Base-by-base conservation (phyloP, 1,140 invertebrate genomes). In the Parapsyche elsis region DNA sequence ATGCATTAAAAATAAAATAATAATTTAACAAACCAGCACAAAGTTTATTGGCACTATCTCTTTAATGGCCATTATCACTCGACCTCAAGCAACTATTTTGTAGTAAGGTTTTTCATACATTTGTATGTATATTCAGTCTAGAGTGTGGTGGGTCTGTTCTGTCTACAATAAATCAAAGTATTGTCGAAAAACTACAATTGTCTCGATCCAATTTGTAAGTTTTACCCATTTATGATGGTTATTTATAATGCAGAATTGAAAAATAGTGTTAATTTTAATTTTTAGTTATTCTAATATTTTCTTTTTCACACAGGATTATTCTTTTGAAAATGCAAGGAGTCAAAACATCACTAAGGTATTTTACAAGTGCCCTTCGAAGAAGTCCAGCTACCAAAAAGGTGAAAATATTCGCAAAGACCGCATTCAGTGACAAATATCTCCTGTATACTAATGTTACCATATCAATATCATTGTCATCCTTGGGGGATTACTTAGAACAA, bases 391-490 rank as follows among this genome's bases (percentile, higher is more conserved):
- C 76, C n/a, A 45, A 75, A 16, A 80, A 81, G 19, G 23, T 82
- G 1, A 80, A 78, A 76, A n/a, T 46, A 26, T 81, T 85, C 82
- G 84, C 86, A 46, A 83, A 84, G 0, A 85, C 26, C 5, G 90
- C 90, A 26, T 94, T 95, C 85, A 94, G 92, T 84, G 88, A 90
- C 30, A 95, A 93, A 87, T 94, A 95, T 89, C 89, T 98, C 67
- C 88, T 98, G 9, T 90, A 94, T 76, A 97, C 96, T 67, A 98
- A 98, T 90, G 91, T 96, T n/a, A 90, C 91, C 4, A 94, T 98
- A 86, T 97, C 95, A 2, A 85, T 94, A 78, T 88, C 88, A 1
- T 89, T 97, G 26, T 96, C 95, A 74, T 93, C 91, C 12, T 80
- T 92, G 19, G 96, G 96, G 67, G 97, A 98, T 88, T 79, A 94